Percentiles rank a stretch among this genome's conserved stretches.
Conservation (phyloP, 2,113 vertebrate species). For the Alethe castanea region DNA sequence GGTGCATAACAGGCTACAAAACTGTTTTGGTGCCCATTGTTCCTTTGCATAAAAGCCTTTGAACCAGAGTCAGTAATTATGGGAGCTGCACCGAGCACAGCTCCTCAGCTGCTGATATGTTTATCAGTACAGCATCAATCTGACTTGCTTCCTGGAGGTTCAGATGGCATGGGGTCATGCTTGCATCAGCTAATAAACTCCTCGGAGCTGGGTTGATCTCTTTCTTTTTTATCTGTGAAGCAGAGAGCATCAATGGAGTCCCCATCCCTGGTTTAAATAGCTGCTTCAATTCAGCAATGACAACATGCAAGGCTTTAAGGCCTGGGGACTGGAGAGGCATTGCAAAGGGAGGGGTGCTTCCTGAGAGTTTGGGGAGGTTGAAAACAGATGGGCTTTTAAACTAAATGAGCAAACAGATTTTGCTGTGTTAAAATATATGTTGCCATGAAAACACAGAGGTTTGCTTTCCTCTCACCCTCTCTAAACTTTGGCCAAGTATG, state of each 20-base stretch:
- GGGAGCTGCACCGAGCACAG: neutral
- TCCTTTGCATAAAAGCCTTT: constrained; percentile 58
- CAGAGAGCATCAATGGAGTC: neutral
- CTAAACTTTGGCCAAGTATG: neutral
- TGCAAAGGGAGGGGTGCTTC: neutral
- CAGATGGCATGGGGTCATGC: constrained; percentile 30
- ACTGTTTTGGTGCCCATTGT: constrained; percentile 26
- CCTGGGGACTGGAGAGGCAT: neutral
- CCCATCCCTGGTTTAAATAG: neutral
- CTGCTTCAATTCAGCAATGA: neutral
- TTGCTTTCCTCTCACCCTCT: neutral
- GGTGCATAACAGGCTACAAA: neutral
- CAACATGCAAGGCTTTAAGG: neutral
- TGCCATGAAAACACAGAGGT: neutral
- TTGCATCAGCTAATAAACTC: constrained; percentile 17
- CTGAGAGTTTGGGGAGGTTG: neutral
- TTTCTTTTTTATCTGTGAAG: neutral
- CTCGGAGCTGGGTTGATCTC: neutral
- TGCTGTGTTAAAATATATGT: neutral
- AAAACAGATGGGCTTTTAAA: neutral
- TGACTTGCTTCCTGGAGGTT: constrained; percentile 35
- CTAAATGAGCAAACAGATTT: neutral
- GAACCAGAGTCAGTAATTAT: constrained; percentile 36
- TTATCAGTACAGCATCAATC: constrained; percentile 39
- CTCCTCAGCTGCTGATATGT: constrained; percentile 42